These are phyloP conservation scores for Folsomia manolachei DNA, from an alignment of 2,888 invertebrate species.

Conservation along the genomic window DNA sequence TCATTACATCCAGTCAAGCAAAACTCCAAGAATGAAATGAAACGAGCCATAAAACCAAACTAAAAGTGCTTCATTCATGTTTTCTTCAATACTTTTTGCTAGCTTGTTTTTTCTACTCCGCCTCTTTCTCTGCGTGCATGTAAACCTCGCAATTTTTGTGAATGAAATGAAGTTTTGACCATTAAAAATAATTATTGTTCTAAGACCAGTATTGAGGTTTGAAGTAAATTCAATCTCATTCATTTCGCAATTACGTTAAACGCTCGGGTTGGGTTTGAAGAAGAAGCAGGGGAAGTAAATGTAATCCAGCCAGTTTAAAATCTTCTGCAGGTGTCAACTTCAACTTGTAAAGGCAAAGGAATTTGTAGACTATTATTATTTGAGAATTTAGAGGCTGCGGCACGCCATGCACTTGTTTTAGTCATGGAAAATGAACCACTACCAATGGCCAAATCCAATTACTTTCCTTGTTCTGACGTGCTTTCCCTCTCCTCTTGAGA, in stretches of 20 bases:
- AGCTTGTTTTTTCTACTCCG: background rate
- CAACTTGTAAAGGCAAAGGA: background rate
- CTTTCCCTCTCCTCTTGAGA: background rate
- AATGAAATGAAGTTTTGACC: background rate
- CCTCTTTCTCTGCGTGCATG: background rate
- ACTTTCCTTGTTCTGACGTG: background rate
- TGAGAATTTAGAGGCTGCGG: background rate
- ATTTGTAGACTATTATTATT: background rate
- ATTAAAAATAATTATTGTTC: background rate
- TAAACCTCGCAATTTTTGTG: background rate
- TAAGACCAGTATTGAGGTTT: background rate
- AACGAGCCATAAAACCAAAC: background rate
- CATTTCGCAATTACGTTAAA: background rate
- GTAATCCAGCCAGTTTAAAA: background rate
- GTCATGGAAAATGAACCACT: too few relatives aligned
- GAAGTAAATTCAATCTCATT: background rate
- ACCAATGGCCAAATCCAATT: constrained; percentile 3
- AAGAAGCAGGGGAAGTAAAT: too few relatives aligned
- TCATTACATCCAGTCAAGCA: background rate
- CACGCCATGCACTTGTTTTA: background rate
- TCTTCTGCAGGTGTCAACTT: constrained; percentile 7
- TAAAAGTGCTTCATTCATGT: background rate
- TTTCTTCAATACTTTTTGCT: too few relatives aligned
- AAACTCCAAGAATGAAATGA: background rate
- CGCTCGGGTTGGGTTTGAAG: background rate